Conservation (phyloP, 2,888 invertebrate species). For the Hirtodrosophila alboralis region DNA sequence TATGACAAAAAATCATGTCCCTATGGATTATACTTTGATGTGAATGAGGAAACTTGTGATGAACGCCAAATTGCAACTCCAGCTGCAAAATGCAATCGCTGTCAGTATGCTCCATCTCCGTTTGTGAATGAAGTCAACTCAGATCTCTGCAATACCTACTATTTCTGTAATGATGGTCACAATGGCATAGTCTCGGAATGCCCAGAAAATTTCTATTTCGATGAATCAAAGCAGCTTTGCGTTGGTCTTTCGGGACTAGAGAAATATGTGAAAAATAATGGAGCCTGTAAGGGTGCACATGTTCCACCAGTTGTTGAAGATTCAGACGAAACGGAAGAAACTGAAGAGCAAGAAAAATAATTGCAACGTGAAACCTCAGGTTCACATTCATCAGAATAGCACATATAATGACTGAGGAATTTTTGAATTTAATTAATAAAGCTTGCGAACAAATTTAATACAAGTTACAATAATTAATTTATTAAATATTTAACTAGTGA, state of each 20-base stretch:
- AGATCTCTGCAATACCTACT: conserved; percentile 33
- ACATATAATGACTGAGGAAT: too few relatives aligned
- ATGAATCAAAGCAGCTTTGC: conserved; percentile 45
- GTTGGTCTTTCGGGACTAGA: accelerated
- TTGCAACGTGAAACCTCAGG: too few relatives aligned
- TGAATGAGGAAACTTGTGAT: too few relatives aligned
- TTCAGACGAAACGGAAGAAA: too few relatives aligned
- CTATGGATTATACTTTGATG: conserved; percentile 35
- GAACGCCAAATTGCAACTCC: conserved; percentile 26
- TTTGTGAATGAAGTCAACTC: conserved; percentile 48
- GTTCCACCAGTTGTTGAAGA: too few relatives aligned
- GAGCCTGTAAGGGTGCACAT: conserved; percentile 5
- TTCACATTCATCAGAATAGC: too few relatives aligned
- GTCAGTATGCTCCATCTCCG: conserved; percentile 13
- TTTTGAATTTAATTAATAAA: too few relatives aligned
- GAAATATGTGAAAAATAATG: conserved; percentile 1
- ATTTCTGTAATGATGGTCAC: conserved; percentile 39
- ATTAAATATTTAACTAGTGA: too few relatives aligned
- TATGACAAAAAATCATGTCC: conserved; percentile 11
- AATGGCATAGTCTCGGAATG: accelerated
- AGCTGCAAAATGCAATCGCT: conserved; percentile 46
- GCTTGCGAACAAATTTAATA: too few relatives aligned
- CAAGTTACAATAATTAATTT: too few relatives aligned
- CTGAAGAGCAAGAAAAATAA: too few relatives aligned
- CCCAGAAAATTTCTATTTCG: not conserved